Percentiles rank a stretch among this genome's conserved stretches.
Evolutionary conservation across 2,113 vertebrate species (phyloP).

Genomic region (Calypte anna): DNA sequence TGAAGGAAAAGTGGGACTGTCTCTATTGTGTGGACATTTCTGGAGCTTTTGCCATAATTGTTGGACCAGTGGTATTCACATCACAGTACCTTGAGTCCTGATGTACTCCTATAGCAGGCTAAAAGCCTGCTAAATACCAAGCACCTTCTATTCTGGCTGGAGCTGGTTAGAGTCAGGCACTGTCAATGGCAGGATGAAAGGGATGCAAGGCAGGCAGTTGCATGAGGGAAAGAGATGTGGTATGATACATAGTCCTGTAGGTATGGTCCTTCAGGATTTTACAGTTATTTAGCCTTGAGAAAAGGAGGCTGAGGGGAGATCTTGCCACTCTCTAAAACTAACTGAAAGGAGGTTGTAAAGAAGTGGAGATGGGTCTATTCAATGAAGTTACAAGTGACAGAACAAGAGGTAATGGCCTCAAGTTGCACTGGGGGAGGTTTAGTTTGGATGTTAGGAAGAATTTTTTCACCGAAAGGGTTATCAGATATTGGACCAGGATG

Average conservation of each 20-base stretch:
- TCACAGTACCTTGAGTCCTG: not conserved
- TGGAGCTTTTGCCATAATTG: not conserved
- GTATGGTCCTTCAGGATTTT: not conserved
- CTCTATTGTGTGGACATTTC: not conserved
- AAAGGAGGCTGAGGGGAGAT: too few species aligned
- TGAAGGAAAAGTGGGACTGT: not conserved
- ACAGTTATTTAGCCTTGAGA: not conserved
- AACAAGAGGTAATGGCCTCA: too few species aligned
- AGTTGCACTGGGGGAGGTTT: too few species aligned
- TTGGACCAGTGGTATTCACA: not conserved
- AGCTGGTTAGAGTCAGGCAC: not conserved
- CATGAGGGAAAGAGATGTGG: not conserved
- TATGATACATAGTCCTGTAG: not conserved
- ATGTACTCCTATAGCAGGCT: accelerated
- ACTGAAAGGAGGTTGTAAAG: too few species aligned
- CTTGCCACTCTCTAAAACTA: too few species aligned
- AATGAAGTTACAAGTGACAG: too few species aligned
- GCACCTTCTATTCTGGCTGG: not conserved
- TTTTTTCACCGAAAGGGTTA: too few species aligned
- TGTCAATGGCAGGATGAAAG: not conserved
- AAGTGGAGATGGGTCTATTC: too few species aligned
- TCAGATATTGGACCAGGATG: too few species aligned
- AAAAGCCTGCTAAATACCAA: accelerated
- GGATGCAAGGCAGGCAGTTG: not conserved
- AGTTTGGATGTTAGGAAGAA: too few species aligned